phyloP scores from a whole-genome alignment of 2,797 vertebrate species.

The Austrolebias charrua region DNA sequence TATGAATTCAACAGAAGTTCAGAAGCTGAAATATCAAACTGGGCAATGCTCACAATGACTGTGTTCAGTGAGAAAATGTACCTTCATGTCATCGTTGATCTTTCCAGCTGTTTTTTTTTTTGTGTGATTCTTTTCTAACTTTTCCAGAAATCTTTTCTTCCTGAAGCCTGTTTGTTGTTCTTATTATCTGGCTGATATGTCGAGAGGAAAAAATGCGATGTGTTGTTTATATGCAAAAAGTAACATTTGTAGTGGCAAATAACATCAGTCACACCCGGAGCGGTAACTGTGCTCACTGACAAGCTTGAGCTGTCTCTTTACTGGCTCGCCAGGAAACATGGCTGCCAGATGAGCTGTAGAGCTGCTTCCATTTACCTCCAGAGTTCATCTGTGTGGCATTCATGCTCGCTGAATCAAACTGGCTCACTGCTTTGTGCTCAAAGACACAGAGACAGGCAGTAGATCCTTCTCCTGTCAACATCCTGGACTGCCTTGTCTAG shows the following conservation, averaged over 20 bases:
- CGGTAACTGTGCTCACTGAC: conserved; percentile 41
- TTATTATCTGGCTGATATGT: conserved; percentile 37
- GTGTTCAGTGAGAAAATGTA: too few species aligned
- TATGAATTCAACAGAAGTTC: too few species aligned
- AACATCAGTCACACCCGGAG: conserved; percentile 30
- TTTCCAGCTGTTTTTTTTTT: conserved; percentile 1
- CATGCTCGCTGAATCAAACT: conserved; percentile 55
- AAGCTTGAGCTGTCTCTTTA: conserved; percentile 47
- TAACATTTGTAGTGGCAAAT: conserved; percentile 41
- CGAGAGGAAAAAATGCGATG: conserved; percentile 43
- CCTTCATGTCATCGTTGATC: conserved; percentile 3
- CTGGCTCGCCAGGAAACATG: conserved; percentile 55
- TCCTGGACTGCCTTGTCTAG: conserved; percentile 2
- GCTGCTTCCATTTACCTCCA: conserved; percentile 45
- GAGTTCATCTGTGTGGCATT: conserved; percentile 65
- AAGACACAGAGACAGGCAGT: conserved; percentile 20
- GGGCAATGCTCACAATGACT: too few species aligned
- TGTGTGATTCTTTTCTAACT: conserved; percentile 15
- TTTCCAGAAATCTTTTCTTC: conserved; percentile 7
- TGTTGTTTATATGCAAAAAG: conserved; percentile 28
- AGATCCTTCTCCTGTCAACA: conserved; percentile 14
- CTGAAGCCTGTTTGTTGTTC: conserved; percentile 40
- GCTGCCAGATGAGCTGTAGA: conserved; percentile 58
- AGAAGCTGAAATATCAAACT: too few species aligned
- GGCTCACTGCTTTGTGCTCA: conserved; percentile 16